Evolutionary conservation across 2,113 vertebrate genomes (phyloP), one percentile per base, ranked within the genome.

Genomic region (Brachyhypopomus occidentalis): DNA sequence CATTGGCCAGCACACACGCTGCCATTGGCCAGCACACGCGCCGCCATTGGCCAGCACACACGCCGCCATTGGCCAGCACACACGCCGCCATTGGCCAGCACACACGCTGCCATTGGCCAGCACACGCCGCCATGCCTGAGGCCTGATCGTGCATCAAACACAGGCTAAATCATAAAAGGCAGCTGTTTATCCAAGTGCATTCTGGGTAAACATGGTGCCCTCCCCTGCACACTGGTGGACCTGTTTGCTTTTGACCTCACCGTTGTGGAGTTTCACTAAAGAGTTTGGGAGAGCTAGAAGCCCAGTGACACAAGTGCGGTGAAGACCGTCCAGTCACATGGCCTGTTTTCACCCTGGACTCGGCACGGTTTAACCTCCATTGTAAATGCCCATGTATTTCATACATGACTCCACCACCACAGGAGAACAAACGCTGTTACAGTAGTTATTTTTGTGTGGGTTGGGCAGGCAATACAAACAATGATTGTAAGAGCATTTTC

Each of bases 171-270:
- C 63, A 64, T 41, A 73, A 73, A 73, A 48, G 69, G 63, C 59
- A 73, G 70, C 58, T 80, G 78, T 73, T 80, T 80, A 80, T 72
- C 14, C 70, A 64, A 73, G 69, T 48, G 78, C 70, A 38, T 14
- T 38, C 25, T 55, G 59, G 73, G 55, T 80, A 73, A 64, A 73
- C 78, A 56, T 0, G 59, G 27, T n/a, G n/a, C 23, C 78, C 78
- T 79, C 69, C 38, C 58, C 56, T 63, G 78, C 11, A 41, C 36
- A 17, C 22, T 72, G 67, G 71, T 72, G 59, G 69, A 63, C 30
- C 30, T 30, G 30, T 72, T 63, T 9, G 19, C 20, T 41, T 22
- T 52, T 16, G 20, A 59, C 14, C 64, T 70, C 27, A 14, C 11
- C 38, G 52, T 62, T 25, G 8, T 20, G 59, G 63, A 80, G 52